phyloP scores from a whole-genome alignment of 2,113 vertebrate species.

The Odocoileus hemionus region DNA sequence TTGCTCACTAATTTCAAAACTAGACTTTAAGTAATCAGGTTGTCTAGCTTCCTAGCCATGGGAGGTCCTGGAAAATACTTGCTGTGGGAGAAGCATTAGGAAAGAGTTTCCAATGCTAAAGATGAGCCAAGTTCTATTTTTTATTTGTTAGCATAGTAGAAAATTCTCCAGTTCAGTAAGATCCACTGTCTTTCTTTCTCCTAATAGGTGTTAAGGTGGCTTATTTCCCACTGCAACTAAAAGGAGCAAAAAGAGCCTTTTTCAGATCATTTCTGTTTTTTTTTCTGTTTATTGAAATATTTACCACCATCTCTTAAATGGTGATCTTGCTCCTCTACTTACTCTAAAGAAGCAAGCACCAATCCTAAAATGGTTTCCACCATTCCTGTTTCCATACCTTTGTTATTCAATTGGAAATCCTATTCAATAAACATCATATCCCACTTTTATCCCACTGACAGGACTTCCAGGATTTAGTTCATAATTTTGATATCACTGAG shows the following conservation, averaged over 20 bases:
- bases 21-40: background rate
- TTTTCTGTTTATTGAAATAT: background rate
- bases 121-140: background rate
- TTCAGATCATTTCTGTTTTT: fast-evolving
- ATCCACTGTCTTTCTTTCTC: background rate
- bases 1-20: background rate
- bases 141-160: background rate
- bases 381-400: background rate
- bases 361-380: background rate
- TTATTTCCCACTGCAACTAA: background rate
- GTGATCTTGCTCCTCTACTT: background rate
- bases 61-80: background rate
- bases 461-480: background rate
- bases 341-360: background rate
- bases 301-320: background rate
- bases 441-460: background rate
- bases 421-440: background rate
- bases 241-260: background rate
- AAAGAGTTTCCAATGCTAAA: background rate
- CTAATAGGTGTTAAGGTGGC: background rate
- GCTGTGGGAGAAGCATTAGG: no score
- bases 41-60: background rate
- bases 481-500: background rate
- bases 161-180: background rate
- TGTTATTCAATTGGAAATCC: background rate